A percentile compares a stretch with the other conserved stretches of the same genome.
Evolutionary conservation across 1,140 invertebrate genomes (phyloP).

Genomic region (Neodiprion virginianus): DNA sequence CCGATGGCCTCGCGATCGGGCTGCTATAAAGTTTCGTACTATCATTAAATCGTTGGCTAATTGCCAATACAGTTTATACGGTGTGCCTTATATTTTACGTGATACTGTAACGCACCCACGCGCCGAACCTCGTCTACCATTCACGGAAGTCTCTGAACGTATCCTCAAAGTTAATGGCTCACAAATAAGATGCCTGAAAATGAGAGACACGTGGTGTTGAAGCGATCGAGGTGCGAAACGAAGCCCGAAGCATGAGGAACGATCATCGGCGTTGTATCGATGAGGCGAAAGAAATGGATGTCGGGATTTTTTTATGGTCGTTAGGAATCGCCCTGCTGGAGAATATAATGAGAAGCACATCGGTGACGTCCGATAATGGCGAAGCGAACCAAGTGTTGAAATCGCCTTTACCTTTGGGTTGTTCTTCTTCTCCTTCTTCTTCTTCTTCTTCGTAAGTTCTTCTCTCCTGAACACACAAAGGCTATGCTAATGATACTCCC

Average conservation of each 20-base stretch:
- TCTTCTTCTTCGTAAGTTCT: background rate
- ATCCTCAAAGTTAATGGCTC: background rate
- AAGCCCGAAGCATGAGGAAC: too few relatives aligned
- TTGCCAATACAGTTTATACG: background rate
- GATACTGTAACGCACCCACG: background rate
- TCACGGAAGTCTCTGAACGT: background rate
- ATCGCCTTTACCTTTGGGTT: conserved; percentile 25
- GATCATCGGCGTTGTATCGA: too few relatives aligned
- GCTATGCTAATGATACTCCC: conserved; percentile 38
- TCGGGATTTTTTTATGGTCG: too few relatives aligned
- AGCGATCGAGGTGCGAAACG: background rate
- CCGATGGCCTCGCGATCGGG: background rate
- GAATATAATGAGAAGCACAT: background rate
- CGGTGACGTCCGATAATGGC: conserved; percentile 14
- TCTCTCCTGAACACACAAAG: conserved; percentile 24
- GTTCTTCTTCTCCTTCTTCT: background rate
- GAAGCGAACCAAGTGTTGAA: conserved; percentile 28
- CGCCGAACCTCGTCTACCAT: background rate
- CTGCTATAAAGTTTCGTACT: background rate
- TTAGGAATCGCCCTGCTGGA: too few relatives aligned
- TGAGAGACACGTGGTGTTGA: background rate
- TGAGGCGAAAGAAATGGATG: background rate
- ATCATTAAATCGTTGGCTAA: background rate
- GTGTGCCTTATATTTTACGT: background rate
- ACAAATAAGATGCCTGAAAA: background rate